These are phyloP conservation scores for Acanthornis magna DNA, from an alignment of 2,797 vertebrate genomes.

Conservation along the genomic window DNA sequence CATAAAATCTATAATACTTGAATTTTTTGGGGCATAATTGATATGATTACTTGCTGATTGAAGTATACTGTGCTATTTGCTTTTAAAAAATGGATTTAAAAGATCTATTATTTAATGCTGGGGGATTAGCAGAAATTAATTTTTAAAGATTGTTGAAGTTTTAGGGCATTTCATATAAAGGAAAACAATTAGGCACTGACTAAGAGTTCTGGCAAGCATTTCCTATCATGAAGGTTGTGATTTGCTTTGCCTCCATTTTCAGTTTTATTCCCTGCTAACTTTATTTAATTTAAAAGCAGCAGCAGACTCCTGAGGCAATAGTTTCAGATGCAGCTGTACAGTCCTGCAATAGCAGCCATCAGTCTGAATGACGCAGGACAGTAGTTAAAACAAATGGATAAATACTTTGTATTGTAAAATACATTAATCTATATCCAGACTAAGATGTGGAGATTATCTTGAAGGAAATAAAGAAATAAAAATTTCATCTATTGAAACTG, in stretches of 20 bases:
- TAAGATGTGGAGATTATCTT: background rate
- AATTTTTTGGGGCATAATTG: background rate
- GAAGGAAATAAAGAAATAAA: background rate
- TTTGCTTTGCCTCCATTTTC: constrained; percentile 16
- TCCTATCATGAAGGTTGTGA: background rate
- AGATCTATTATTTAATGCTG: background rate
- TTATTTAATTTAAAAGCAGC: constrained; percentile 47
- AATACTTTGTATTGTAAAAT: constrained; percentile 28
- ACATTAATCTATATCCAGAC: background rate
- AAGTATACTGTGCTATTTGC: background rate
- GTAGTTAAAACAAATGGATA: constrained; percentile 21
- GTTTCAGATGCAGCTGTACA: constrained; percentile 22
- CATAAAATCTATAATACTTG: background rate
- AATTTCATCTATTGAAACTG: background rate
- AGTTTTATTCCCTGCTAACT: constrained; percentile 4
- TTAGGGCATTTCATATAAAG: background rate
- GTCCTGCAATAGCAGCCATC: background rate
- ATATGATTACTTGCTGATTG: background rate
- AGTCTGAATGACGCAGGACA: constrained; percentile 27
- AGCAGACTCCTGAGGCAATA: constrained; percentile 25
- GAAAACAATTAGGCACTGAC: background rate
- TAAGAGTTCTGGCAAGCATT: background rate
- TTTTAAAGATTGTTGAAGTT: background rate
- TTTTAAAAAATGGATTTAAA: background rate
- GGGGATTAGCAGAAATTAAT: background rate